A percentile compares a stretch with the other conserved stretches of the same genome.
phyloP scores from a whole-genome alignment of 1,140 invertebrate genomes.

The Drosophila busckii region DNA sequence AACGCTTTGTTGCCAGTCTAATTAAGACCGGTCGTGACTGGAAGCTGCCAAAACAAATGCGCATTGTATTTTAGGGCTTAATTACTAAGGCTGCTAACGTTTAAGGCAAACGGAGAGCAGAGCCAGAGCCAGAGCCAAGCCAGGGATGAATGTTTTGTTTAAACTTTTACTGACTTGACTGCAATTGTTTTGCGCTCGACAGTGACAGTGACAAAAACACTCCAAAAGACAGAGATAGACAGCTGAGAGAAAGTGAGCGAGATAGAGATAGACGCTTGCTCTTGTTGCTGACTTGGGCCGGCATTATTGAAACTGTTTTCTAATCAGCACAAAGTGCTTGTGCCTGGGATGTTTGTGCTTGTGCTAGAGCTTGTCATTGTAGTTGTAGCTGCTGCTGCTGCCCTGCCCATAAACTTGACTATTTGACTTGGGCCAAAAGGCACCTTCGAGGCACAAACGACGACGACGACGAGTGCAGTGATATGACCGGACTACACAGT shows the following conservation, averaged over 20 bases:
- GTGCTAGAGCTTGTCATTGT: constrained; percentile 5
- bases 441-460: constrained; percentile 24
- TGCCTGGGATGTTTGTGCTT: constrained; percentile 1
- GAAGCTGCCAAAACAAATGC: constrained; percentile 46
- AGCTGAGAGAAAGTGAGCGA: not conserved
- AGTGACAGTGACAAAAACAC: not conserved
- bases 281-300: constrained; percentile 9
- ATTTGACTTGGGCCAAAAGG: constrained; percentile 37
- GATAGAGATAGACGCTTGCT: constrained; percentile 14
- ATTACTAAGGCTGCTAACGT: constrained; percentile 43
- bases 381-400: constrained; percentile 4
- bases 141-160: constrained; percentile 43
- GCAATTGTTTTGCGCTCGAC: constrained; percentile 40
- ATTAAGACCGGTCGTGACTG: constrained; percentile 44
- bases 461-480: constrained; percentile 3
- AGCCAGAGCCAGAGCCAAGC: constrained; percentile 16
- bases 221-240: not conserved
- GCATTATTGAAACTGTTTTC: constrained; percentile 70
- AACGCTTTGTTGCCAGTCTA: constrained; percentile 51
- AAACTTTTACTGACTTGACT: constrained; percentile 46
- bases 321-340: constrained; percentile 70
- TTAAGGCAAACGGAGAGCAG: constrained; percentile 3
- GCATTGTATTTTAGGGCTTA: constrained; percentile 58
- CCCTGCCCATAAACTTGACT: constrained; percentile 41
- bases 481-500: constrained; percentile 20